Percentiles rank a stretch among this genome's conserved stretches.
These are phyloP conservation scores for Ibidorhyncha struthersii DNA, from an alignment of 2,113 vertebrate genomes.

Conservation along the genomic window DNA sequence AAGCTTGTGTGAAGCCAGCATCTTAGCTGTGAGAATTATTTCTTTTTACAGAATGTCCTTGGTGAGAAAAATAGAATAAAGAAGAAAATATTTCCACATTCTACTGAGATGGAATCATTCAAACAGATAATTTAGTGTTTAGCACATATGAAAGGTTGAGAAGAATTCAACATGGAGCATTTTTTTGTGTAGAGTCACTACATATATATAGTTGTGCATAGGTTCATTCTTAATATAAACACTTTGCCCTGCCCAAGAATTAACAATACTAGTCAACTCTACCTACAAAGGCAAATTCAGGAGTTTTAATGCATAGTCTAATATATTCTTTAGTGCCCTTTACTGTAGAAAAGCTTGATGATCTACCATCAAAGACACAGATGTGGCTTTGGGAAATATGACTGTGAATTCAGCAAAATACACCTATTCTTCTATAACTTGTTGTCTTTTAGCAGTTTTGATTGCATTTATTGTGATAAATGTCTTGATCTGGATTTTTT, in stretches of 20 bases:
- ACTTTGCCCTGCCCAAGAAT: not conserved
- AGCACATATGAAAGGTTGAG: not conserved
- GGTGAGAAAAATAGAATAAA: not conserved
- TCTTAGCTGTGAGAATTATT: not conserved
- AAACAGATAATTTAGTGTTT: not conserved
- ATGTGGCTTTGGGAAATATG: not conserved
- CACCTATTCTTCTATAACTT: not conserved
- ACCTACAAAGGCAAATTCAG: not conserved
- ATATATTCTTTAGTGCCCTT: not conserved
- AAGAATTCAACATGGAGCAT: fast-evolving
- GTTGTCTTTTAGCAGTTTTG: not conserved
- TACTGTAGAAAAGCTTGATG: not conserved
- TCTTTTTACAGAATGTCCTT: not conserved
- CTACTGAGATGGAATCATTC: not conserved
- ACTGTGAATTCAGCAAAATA: not conserved
- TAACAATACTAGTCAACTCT: not conserved
- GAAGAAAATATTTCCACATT: not conserved
- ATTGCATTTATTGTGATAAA: not conserved
- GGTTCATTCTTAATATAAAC: not conserved
- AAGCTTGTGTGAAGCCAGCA: not conserved
- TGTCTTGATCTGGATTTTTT: not conserved
- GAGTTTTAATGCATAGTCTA: not conserved
- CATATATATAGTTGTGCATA: not conserved
- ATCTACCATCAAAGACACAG: not conserved
- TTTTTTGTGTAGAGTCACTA: not conserved